Conservation (phyloP, 23 tunicate species). For the Aplidium turbinatum region DNA sequence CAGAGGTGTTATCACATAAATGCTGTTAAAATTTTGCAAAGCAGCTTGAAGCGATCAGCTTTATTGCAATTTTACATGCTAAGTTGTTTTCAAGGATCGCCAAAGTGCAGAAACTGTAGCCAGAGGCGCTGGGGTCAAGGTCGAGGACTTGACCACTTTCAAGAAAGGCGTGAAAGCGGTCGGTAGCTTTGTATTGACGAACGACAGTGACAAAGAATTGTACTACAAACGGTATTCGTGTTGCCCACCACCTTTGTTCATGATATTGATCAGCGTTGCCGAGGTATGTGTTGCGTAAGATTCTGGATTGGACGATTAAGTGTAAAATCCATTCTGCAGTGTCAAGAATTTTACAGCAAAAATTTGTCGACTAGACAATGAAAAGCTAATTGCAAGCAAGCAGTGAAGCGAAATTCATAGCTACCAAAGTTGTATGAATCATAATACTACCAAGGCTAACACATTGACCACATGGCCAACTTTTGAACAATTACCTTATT, state of each 20-base stretch:
- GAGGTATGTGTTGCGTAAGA: slow-evolving; percentile 79
- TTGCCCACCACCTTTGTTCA: slow-evolving; percentile 82
- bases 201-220: slow-evolving; percentile 58
- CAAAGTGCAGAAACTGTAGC: slow-evolving; percentile 55
- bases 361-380: too few relatives aligned
- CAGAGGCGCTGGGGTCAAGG: slow-evolving; percentile 50
- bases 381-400: too few relatives aligned
- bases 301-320: neutral
- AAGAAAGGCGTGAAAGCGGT: slow-evolving; percentile 69
- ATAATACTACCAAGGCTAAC: too few relatives aligned
- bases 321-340: too few relatives aligned
- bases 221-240: slow-evolving; percentile 87
- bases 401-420: too few relatives aligned
- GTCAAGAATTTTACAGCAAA: too few relatives aligned
- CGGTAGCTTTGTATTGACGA: slow-evolving; percentile 63
- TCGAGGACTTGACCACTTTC: slow-evolving; percentile 56
- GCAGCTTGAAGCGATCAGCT: neutral
- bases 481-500: too few relatives aligned
- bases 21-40: neutral
- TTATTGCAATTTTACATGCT: neutral
- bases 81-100: slow-evolving; percentile 16
- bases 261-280: slow-evolving; percentile 61
- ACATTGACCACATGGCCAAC: too few relatives aligned
- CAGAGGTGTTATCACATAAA: too few relatives aligned
- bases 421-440: too few relatives aligned